phyloP scores from a whole-genome alignment of 23 tunicate genomes.

The Styela plicata region DNA sequence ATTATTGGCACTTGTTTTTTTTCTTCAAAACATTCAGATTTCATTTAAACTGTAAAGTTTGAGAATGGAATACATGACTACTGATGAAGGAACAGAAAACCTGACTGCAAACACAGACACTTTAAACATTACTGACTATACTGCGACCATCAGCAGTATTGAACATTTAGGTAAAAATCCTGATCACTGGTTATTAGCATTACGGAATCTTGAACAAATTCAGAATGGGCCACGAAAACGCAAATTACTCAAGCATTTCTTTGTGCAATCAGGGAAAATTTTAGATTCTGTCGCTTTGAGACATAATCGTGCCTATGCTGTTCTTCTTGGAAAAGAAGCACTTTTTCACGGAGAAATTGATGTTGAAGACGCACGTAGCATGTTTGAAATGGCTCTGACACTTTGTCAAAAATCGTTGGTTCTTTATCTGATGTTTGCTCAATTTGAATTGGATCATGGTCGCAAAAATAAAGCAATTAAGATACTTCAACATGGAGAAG shows the following conservation, averaged over 20 bases:
- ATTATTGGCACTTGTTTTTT: too few relatives aligned
- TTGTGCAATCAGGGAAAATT: not conserved
- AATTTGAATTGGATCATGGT: conserved; percentile 22
- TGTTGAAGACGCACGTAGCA: conserved; percentile 4
- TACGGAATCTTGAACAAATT: conserved; percentile 3
- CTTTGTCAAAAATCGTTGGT: not conserved
- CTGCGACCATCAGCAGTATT: not conserved
- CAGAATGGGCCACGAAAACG: conserved; percentile 9
- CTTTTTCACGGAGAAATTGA: not conserved
- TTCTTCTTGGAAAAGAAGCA: not conserved
- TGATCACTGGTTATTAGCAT: conserved; percentile 8
- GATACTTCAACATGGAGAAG: not conserved
- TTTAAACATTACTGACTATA: not conserved
- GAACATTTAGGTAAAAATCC: conserved; percentile 17
- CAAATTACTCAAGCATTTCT: not conserved
- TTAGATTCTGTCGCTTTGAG: not conserved
- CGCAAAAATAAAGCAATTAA: not conserved
- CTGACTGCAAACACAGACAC: not conserved
- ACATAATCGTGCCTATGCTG: not conserved
- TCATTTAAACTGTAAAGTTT: not conserved
- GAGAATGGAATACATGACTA: not conserved
- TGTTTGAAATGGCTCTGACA: conserved; percentile 10
- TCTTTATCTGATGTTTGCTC: conserved; percentile 21
- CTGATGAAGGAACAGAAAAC: not conserved
- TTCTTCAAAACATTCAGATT: not conserved